phyloP scores from a whole-genome alignment of 2,888 invertebrate species.

The Melangyna quadrimaculata region DNA sequence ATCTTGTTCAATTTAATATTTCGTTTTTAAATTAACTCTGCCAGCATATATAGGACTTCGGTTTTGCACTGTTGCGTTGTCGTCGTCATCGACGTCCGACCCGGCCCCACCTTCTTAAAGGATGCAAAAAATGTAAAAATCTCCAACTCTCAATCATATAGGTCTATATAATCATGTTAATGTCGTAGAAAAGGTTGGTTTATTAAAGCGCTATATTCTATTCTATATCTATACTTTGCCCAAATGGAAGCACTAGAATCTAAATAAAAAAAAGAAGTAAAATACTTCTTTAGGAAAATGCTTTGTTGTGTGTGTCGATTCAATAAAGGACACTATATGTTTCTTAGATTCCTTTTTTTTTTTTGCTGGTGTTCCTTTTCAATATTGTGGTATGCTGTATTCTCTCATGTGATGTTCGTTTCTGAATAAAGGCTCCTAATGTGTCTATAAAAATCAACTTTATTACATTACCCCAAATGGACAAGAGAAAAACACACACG shows the following conservation, averaged over 20 bases:
- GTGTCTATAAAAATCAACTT: slow-evolving; percentile 69
- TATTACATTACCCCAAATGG: slow-evolving; percentile 69
- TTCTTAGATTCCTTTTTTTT: slow-evolving; percentile 9
- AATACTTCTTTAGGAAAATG: slow-evolving; percentile 49
- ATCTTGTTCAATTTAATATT: slow-evolving; percentile 42
- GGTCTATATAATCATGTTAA: slow-evolving; percentile 61
- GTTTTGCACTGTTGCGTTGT: background rate
- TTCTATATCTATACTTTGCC: background rate
- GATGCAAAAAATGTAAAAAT: slow-evolving; percentile 47
- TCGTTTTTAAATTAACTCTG: slow-evolving; percentile 53
- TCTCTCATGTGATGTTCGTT: slow-evolving; percentile 10
- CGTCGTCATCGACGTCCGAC: background rate
- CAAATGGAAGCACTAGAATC: slow-evolving; percentile 15
- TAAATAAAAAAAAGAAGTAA: slow-evolving; percentile 5
- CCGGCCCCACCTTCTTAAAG: background rate
- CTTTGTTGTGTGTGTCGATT: slow-evolving; percentile 67
- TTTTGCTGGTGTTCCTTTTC: background rate
- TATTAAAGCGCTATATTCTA: background rate
- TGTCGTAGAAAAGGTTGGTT: slow-evolving; percentile 5
- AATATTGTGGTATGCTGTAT: background rate
- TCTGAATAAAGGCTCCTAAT: slow-evolving; percentile 61
- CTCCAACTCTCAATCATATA: slow-evolving; percentile 46
- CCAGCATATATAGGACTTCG: slow-evolving; percentile 9
- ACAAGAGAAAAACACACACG: slow-evolving; percentile 33
- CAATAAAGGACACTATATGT: slow-evolving; percentile 63